Base-by-base conservation (phyloP, 2,888 invertebrate genomes). In the Tetranychus piercei region DNA sequence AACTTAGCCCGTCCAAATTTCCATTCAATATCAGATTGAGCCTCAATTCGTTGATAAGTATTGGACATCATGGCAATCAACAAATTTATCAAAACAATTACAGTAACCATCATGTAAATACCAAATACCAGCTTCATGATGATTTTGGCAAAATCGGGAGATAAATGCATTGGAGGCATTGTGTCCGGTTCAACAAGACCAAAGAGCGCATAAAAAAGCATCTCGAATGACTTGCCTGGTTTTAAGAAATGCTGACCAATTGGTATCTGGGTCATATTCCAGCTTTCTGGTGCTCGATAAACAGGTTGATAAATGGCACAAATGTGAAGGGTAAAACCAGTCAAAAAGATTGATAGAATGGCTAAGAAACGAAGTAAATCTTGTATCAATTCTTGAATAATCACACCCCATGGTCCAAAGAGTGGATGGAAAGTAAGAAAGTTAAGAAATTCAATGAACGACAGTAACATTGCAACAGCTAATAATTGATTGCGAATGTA, bases 61-160 rank as follows among this genome's bases (percentile, higher is more conserved):
- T 97, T 96, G 85, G 95, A 95, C 95, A 97, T 96, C 96, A 97
- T 96, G 86, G 97, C 97, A 88, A 97, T 97, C 84, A 97, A 90
- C 83, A 97, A 89, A 86, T 97, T 96, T 86, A 96, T 93, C 82
- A 97, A 88, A 83, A 97, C 96, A 85, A 97, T 92, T 83, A 95
- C 90, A 80, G 94, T 94, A 84, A 97, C 93, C 88, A 96, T 88
- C 88, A 96, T 90, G 88, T 96, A 97, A 84, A 92, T 88, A 81
- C 94, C 96, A 85, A 96, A 95, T 81, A 94, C 90, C 83, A 91
- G 85, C 69, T 81, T 81, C 79, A 81, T 80, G 73, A 81, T 79
- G 4, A 80, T 81, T 70, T 82, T 79, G 5, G 83, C 81, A 81
- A 83, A 84, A 55, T 80, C 75, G 1, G 85, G 84, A 76, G 81